A percentile compares a stretch with the other conserved stretches of the same genome.
Evolutionary conservation across 37 sponge, comb jelly and placozoan species (phyloP).

Genomic region (Petrosia ficiformis): DNA sequence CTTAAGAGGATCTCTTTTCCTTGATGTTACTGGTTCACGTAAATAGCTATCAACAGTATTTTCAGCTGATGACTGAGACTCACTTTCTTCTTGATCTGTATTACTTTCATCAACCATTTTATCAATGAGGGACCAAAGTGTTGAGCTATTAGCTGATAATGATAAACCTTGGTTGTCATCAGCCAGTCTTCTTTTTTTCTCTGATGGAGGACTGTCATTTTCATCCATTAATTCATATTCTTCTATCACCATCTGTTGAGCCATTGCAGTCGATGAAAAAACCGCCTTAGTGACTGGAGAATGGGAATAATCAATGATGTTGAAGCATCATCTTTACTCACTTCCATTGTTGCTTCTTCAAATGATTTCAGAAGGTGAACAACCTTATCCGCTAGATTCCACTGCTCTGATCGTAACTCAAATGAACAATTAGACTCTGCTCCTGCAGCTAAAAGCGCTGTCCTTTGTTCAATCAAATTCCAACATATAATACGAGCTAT

Average conservation of each 20-base stretch:
- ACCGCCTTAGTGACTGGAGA: not conserved
- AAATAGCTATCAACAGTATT: slow-evolving; percentile 4
- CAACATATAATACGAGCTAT: slow-evolving; percentile 1
- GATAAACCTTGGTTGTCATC: not conserved
- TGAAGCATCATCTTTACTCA: slow-evolving; percentile 6
- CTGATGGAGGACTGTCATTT: not conserved
- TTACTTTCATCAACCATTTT: slow-evolving; percentile 7
- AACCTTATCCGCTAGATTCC: slow-evolving; percentile 4
- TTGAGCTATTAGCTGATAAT: not conserved
- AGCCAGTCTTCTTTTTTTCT: not conserved
- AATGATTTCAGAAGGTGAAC: slow-evolving; percentile 9
- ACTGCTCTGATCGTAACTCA: slow-evolving; percentile 10
- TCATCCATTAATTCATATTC: slow-evolving; percentile 2
- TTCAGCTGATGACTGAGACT: not conserved
- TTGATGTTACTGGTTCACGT: not conserved
- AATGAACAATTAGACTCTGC: not conserved
- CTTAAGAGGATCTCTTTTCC: not conserved
- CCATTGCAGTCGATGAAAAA: not conserved
- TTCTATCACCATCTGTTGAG: slow-evolving; percentile 3
- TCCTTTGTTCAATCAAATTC: slow-evolving; percentile 3
- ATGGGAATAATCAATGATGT: slow-evolving; percentile 3
- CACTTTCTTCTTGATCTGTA: not conserved
- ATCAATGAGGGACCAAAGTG: slow-evolving; percentile 6
- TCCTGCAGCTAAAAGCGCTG: slow-evolving; percentile 9
- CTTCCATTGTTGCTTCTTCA: slow-evolving; percentile 16